phyloP scores from a whole-genome alignment of 1,140 invertebrate species.

The Euwallacea fornicatus region DNA sequence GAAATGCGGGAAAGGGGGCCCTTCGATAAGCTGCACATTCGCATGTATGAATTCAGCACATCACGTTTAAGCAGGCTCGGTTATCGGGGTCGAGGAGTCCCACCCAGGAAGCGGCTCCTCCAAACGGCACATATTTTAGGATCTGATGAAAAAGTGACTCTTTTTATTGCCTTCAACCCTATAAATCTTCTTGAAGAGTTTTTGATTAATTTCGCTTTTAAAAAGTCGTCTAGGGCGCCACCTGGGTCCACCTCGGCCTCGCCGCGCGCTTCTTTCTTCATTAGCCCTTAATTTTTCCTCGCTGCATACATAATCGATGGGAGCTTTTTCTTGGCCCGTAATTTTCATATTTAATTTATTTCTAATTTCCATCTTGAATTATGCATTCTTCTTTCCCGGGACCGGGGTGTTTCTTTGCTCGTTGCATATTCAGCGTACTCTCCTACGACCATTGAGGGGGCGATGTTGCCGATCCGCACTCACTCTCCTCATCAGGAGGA shows the following conservation, averaged over 20 bases:
- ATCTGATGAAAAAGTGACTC: slow-evolving; percentile 18
- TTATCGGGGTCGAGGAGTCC: slow-evolving; percentile 38
- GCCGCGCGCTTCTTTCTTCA: slow-evolving; percentile 51
- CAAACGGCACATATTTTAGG: slow-evolving; percentile 35
- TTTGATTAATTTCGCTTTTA: slow-evolving; percentile 31
- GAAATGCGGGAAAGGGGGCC: slow-evolving; percentile 41
- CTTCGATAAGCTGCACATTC: slow-evolving; percentile 53
- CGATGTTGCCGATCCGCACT: slow-evolving; percentile 19
- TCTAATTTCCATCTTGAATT: slow-evolving; percentile 56
- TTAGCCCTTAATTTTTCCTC: slow-evolving; percentile 56
- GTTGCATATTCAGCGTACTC: slow-evolving; percentile 51
- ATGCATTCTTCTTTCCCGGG: slow-evolving; percentile 48
- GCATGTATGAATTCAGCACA: slow-evolving; percentile 56
- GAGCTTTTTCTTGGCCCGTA: slow-evolving; percentile 51
- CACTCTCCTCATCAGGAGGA: no score
- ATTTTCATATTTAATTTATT: slow-evolving; percentile 58
- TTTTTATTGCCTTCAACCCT: slow-evolving; percentile 4
- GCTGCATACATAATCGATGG: slow-evolving; percentile 56
- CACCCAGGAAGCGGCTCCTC: slow-evolving; percentile 35
- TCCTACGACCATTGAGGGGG: slow-evolving; percentile 39
- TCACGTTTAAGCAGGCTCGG: slow-evolving; percentile 47
- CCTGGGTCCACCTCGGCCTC: slow-evolving; percentile 42
- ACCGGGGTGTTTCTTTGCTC: slow-evolving; percentile 42
- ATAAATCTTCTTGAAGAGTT: slow-evolving; percentile 12
- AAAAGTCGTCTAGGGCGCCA: slow-evolving; percentile 38